Evolutionary conservation across 2,888 invertebrate genomes (phyloP).

Genomic region (Aleiodes alternator): DNA sequence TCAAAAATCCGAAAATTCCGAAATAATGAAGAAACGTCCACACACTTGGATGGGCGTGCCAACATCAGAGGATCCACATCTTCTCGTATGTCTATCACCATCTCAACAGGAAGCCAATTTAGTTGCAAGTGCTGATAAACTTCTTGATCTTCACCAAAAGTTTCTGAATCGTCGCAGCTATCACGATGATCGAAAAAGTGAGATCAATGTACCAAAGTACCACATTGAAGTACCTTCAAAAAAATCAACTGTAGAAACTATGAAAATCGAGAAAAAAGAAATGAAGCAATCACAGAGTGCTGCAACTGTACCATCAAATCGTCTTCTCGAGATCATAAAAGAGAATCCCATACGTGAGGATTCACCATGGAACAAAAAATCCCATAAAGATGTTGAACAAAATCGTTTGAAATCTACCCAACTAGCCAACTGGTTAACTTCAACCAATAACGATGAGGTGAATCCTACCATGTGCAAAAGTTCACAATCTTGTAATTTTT

Average conservation of each 20-base stretch:
- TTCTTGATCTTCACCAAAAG: slow-evolving; percentile 83
- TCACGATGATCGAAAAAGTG: slow-evolving; percentile 72
- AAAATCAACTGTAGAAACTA: slow-evolving; percentile 25
- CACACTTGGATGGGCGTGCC: slow-evolving; percentile 80
- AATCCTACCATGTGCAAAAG: slow-evolving; percentile 47
- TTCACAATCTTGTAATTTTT: slow-evolving; percentile 48
- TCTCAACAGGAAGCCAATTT: slow-evolving; percentile 79
- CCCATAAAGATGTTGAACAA: slow-evolving; percentile 52
- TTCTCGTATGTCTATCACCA: slow-evolving; percentile 84
- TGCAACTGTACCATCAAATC: slow-evolving; percentile 58
- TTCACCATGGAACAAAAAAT: slow-evolving; percentile 14
- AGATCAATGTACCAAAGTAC: slow-evolving; percentile 62
- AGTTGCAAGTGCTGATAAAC: slow-evolving; percentile 79
- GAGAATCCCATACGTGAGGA: slow-evolving; percentile 61
- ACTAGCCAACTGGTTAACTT: slow-evolving; percentile 72
- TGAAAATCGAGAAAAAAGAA: slow-evolving; percentile 32
- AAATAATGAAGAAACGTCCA: slow-evolving; percentile 59
- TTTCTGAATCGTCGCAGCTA: slow-evolving; percentile 81
- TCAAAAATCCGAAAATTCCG: slow-evolving; percentile 30
- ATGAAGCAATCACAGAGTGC: slow-evolving; percentile 41
- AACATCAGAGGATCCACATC: slow-evolving; percentile 79
- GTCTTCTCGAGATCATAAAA: slow-evolving; percentile 67
- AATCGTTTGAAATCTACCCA: slow-evolving; percentile 68
- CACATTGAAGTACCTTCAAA: slow-evolving; percentile 51
- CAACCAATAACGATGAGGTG: slow-evolving; percentile 62